Evolutionary conservation across 2,888 invertebrate species (phyloP).

Genomic region (Macropis europaea): DNA sequence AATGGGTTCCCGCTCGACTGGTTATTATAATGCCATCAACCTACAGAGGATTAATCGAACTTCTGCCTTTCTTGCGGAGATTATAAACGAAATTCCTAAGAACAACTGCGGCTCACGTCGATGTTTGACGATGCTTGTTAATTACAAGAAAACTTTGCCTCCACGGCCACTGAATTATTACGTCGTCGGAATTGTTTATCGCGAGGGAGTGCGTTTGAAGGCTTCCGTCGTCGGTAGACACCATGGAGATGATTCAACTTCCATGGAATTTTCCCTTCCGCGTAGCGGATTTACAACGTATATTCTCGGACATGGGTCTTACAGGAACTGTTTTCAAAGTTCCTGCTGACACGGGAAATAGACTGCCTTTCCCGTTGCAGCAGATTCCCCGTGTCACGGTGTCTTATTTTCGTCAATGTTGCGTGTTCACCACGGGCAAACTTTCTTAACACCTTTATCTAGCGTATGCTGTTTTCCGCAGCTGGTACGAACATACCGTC

Average conservation of each 20-base stretch:
- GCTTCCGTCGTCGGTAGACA: background rate
- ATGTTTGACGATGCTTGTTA: background rate
- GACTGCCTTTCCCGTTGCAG: slow-evolving; percentile 43
- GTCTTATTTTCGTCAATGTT: slow-evolving; percentile 41
- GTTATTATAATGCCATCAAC: background rate
- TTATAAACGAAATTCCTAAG: no score
- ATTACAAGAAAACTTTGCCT: background rate
- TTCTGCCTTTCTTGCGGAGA: no score
- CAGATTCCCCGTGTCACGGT: slow-evolving; percentile 41
- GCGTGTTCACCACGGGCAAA: slow-evolving; percentile 12
- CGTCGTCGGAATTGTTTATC: slow-evolving; percentile 15
- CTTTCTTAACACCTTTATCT: slow-evolving; percentile 18
- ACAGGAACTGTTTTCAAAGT: slow-evolving; percentile 53
- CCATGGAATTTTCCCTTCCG: slow-evolving; percentile 14
- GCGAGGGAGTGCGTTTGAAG: background rate
- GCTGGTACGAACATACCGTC: no score
- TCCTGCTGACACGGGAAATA: slow-evolving; percentile 50
- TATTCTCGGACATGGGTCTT: slow-evolving; percentile 10
- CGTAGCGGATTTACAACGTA: background rate
- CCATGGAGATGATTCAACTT: slow-evolving; percentile 28
- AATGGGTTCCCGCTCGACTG: background rate
- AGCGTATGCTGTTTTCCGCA: background rate
- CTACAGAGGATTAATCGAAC: background rate
- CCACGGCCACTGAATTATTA: background rate
- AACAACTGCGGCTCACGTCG: no score